Base-by-base conservation (phyloP, 2,888 invertebrate species). In the Ligdia adustata region DNA sequence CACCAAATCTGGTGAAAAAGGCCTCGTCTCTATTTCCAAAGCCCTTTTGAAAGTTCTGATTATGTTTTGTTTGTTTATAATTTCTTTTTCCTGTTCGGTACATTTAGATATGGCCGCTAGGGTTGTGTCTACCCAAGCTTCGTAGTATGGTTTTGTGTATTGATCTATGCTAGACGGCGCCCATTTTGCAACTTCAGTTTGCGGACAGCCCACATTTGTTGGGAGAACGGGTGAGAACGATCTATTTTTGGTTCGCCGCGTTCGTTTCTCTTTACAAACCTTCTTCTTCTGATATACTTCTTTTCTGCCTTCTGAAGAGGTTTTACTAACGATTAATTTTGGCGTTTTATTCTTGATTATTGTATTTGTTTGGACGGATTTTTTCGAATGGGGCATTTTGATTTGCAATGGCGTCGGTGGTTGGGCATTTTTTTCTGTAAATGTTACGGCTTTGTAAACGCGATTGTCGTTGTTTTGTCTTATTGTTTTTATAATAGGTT, bases 61-160 rank as follows among this genome's bases (percentile, higher is more conserved):
- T 0, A 75, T 35, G 7, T 61, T 57, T 14, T 67, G 55, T 5
- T 72, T 70, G 9, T 72, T 66, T 0, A 65, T 15, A 24, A 45
- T 51, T 4, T 60, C n/a, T 27, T 65, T 68, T 1, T 82, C 72
- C 1, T 68, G 60, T 16, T 66, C 63, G 0, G 68, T 52, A n/a
- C 60, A 58, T 47, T 69, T 79, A 0, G 77, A 63, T 0, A 81
- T 64, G 0, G 84, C 83, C 0, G 83, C 71, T 0, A 83, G 34
- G 0, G 79, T 80, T 0, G 82, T 85, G 27, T 79, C 65, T 0
- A 89, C 75, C 88, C 88, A 89, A 0, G 88, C 88, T 28, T 87
- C 87, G 60, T 89, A 88, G 24, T 85, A 87, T 0, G 80, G 81
- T 33, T 75, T 75, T 0, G 82, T 79, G n/a, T 79, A 74, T 0